Evolutionary conservation across 2,113 vertebrate genomes (phyloP).

Genomic region (Malaclemys terrapin): DNA sequence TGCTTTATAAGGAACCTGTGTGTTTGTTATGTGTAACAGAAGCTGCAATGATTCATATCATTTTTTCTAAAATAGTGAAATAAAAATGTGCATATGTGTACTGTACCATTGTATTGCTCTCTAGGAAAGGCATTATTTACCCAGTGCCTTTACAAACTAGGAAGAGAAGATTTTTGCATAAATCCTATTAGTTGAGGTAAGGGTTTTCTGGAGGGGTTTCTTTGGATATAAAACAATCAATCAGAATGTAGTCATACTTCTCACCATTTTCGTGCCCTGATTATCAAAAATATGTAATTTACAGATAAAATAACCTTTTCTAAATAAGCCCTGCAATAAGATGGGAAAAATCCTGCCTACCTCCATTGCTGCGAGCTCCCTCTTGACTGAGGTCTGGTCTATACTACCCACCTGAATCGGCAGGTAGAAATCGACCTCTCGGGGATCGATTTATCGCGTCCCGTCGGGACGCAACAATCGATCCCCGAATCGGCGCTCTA

Average conservation of each 20-base stretch:
- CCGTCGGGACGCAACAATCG: too few species aligned
- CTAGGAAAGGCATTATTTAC: background rate
- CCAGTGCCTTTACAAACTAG: accelerated
- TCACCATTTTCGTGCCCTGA: background rate
- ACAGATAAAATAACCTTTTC: background rate
- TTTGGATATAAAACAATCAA: background rate
- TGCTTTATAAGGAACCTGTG: background rate
- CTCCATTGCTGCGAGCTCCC: background rate
- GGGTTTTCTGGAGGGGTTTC: background rate
- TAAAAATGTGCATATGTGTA: background rate
- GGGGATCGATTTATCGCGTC: too few species aligned
- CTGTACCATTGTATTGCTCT: accelerated
- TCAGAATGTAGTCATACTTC: background rate
- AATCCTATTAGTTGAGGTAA: background rate
- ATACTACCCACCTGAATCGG: too few species aligned
- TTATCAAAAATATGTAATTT: background rate
- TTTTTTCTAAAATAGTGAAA: accelerated
- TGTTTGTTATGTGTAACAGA: background rate
- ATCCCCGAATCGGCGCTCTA: too few species aligned
- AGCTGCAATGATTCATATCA: background rate
- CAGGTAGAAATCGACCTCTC: too few species aligned
- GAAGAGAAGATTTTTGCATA: background rate
- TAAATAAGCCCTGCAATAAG: background rate
- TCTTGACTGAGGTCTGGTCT: too few species aligned
- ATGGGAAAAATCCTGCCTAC: background rate